A percentile compares a stretch with the other conserved stretches of the same genome.
These are phyloP conservation scores for Caenorhabditis latens DNA, from an alignment of 1,140 invertebrate genomes.

Conservation along the genomic window DNA sequence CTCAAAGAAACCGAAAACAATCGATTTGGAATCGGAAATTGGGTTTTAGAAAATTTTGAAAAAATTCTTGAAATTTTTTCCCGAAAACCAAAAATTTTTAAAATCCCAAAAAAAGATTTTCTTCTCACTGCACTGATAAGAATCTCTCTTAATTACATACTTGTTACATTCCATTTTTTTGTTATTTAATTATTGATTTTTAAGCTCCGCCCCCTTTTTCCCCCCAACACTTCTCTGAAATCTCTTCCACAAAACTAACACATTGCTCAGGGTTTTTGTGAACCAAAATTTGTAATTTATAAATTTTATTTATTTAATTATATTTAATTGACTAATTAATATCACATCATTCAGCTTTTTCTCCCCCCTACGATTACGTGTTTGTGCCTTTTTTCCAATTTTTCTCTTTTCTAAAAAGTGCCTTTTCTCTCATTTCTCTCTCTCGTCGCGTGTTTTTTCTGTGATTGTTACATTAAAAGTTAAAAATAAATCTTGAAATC, in stretches of 20 bases:
- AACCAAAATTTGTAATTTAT: slow-evolving; percentile 12
- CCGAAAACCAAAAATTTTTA: too few species aligned
- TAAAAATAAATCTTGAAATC: too few species aligned
- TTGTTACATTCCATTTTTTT: slow-evolving; percentile 10
- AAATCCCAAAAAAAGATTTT: neutral
- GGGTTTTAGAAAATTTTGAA: neutral
- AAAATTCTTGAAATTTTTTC: neutral
- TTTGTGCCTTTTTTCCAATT: neutral
- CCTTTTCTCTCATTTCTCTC: neutral
- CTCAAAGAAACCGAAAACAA: slow-evolving; percentile 51
- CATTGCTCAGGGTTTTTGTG: slow-evolving; percentile 42
- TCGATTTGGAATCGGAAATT: slow-evolving; percentile 25
- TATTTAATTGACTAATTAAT: neutral
- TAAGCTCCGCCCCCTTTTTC: neutral
- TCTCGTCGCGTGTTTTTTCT: slow-evolving; percentile 17
- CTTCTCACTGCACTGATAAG: slow-evolving; percentile 52
- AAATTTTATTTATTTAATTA: neutral
- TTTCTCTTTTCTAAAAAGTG: neutral
- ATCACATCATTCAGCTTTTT: neutral
- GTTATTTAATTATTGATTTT: neutral
- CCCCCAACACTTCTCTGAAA: neutral
- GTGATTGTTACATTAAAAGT: neutral
- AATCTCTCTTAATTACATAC: slow-evolving; percentile 1
- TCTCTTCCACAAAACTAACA: slow-evolving; percentile 15
- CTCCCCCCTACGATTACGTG: slow-evolving; percentile 47